phyloP scores from a whole-genome alignment of 2,888 invertebrate species.

The Lobophora halterata region DNA sequence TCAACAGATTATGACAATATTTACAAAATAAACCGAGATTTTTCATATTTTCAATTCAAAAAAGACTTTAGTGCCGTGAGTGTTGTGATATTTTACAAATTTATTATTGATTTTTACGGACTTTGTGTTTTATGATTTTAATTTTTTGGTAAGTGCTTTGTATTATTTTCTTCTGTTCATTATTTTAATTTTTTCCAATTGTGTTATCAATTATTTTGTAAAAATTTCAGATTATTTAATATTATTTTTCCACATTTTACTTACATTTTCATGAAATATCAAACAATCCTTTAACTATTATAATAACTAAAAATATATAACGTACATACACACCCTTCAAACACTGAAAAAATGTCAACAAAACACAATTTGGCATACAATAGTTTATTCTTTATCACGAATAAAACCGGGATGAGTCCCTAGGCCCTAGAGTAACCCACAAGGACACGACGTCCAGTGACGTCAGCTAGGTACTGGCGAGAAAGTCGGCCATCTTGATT shows the following conservation, averaged over 20 bases:
- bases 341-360: conserved; percentile 21
- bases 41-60: conserved; percentile 46
- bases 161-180: conserved; percentile 33
- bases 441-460: conserved; percentile 76
- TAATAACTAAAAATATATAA: neutral
- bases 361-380: conserved; percentile 21
- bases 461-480: conserved; percentile 78
- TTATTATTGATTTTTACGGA: conserved; percentile 60
- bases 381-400: conserved; percentile 31
- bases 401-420: conserved; percentile 43
- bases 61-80: conserved; percentile 72
- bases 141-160: conserved; percentile 66
- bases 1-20: conserved; percentile 55
- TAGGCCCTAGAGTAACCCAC: conserved; percentile 62
- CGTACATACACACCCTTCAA: conserved; percentile 8
- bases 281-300: neutral
- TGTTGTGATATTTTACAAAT: conserved; percentile 66
- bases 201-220: neutral
- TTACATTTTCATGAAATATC: neutral
- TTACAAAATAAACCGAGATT: conserved; percentile 53
- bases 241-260: conserved; percentile 9
- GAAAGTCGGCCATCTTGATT: conserved; percentile 78
- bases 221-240: neutral
- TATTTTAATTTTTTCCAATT: conserved; percentile 7
- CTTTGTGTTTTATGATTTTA: conserved; percentile 62